Base-by-base conservation (phyloP, 2,797 vertebrate species). In the Tinamus major region DNA sequence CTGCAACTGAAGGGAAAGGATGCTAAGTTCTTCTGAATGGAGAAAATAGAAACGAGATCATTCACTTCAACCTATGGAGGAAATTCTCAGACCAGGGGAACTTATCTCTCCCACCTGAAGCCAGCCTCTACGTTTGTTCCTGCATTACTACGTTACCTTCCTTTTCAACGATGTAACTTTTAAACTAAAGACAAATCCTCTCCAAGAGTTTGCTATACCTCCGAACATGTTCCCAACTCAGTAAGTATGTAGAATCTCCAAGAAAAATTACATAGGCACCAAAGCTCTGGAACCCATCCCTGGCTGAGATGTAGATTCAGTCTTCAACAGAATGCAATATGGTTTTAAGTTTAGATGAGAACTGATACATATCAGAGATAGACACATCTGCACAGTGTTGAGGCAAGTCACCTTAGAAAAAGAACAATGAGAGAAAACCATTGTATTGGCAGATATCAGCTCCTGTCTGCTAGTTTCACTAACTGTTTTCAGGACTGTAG, bases 201-300 rank as follows among this genome's bases (percentile, higher is more conserved):
- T 68, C 33, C 69, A n/a, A 56, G 55, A 18, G 27, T 85, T 78
- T 94, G 69, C 59, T 48, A 9, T 41, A 46, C 62, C 59, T 78
- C 48, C 39, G 31, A 68, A 8, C 0, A 0, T 46, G 41, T 24
- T 55, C 20, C 29, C 23, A 71, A 51, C 55, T 33, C 2, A 62
- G 42, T 33, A 81, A 69, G 70, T 7, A 39, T 2, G 10, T 35
- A 70, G 11, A 83, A 65, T 27, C 37, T 72, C 56, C 23, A 55
- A 53, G 27, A 53, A 53, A 53, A 26, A 12, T 19, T 56, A n/a
- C 17, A 19, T 19, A 56, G 55, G 14, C 55, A 18, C 29, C 35
- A 24, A 71, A 63, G 62, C 16, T 85, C 5, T 75, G 19, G 35
- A 78, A 37, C 46, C 4, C 21, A 61, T 0, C 3, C 37, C 41